Conservation (phyloP, 1,140 invertebrate species). For the Lucilia sericata region DNA sequence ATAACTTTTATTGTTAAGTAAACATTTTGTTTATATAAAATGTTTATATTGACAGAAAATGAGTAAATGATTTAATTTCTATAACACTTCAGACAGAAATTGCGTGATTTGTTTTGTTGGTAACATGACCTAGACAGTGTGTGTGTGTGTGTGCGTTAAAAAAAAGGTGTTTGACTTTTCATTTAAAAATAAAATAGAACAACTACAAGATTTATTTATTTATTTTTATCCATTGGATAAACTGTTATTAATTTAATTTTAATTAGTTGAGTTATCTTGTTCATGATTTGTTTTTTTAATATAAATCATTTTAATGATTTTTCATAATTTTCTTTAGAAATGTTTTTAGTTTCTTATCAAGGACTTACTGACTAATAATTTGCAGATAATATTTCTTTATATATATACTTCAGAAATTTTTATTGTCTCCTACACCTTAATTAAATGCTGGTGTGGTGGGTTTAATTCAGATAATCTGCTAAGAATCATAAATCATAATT, state of each 20-base stretch:
- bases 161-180: background rate
- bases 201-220: background rate
- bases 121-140: background rate
- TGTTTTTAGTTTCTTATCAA: constrained; percentile 9
- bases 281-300: background rate
- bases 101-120: background rate
- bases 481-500: background rate
- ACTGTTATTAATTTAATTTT: background rate
- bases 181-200: background rate
- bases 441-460: background rate
- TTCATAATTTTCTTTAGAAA: background rate
- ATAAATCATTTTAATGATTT: background rate
- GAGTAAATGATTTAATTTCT: background rate
- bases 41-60: too few relatives aligned
- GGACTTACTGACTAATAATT: background rate
- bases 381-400: background rate
- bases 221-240: background rate
- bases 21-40: too few relatives aligned
- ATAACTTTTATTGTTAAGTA: too few relatives aligned
- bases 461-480: background rate
- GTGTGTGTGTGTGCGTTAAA: background rate
- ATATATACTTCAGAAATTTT: background rate
- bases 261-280: background rate
- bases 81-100: background rate
- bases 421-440: background rate